Conservation (phyloP, 2,113 vertebrate species). For the Pelobates fuscus region DNA sequence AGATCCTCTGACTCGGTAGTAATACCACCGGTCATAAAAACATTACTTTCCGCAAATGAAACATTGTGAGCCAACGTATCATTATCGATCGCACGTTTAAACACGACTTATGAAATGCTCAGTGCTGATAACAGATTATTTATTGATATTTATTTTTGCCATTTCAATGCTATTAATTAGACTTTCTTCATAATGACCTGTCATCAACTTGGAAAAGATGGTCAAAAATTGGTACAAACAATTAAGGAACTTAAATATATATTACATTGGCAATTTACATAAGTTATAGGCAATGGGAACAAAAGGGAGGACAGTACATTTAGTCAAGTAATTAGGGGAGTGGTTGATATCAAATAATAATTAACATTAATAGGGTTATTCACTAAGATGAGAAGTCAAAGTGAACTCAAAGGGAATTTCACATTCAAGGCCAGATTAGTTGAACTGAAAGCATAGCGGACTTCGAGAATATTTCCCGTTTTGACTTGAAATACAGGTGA, state of each 20-base stretch:
- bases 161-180: conserved; percentile 26
- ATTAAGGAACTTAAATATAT: conserved; percentile 35
- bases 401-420: no score
- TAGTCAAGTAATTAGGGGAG: conserved; percentile 18
- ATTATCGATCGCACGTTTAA: neutral
- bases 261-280: conserved; percentile 24
- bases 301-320: conserved; percentile 22
- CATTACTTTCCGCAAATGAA: conserved; percentile 4
- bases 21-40: neutral
- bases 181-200: conserved; percentile 16
- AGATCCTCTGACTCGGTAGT: conserved; percentile 15
- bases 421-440: no score
- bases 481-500: no score
- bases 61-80: neutral
- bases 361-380: no score
- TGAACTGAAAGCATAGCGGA: no score
- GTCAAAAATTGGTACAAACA: conserved; percentile 9
- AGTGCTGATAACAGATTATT: no score
- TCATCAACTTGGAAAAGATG: conserved; percentile 4
- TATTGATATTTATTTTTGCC: no score
- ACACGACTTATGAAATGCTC: conserved; percentile 9
- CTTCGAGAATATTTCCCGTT: no score
- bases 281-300: conserved; percentile 9
- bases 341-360: conserved; percentile 4
- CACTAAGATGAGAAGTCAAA: no score